phyloP scores from a whole-genome alignment of 2,888 invertebrate genomes.

The Brassicogethes aeneus region DNA sequence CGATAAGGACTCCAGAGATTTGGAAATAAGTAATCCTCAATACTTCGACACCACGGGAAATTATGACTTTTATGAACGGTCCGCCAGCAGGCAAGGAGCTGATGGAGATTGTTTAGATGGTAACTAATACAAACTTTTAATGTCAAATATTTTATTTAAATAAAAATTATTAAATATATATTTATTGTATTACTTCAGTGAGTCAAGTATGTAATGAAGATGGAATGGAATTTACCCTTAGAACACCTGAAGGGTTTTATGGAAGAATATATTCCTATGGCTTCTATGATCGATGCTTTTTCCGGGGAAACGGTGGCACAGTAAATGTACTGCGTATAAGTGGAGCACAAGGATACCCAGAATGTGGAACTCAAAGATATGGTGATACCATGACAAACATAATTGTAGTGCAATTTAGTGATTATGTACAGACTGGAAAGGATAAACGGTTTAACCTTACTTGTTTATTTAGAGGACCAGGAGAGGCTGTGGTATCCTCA shows the following conservation, averaged over 20 bases:
- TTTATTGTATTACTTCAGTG: constrained; percentile 45
- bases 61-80: constrained; percentile 79
- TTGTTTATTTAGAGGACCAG: constrained; percentile 85
- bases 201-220: constrained; percentile 88
- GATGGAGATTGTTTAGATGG: constrained; percentile 79
- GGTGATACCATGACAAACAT: constrained; percentile 92
- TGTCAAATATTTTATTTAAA: too few relatives aligned
- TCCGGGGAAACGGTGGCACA: constrained; percentile 81
- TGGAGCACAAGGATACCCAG: constrained; percentile 86
- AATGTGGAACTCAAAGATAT: constrained; percentile 80
- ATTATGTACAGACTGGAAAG: constrained; percentile 82
- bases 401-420: constrained; percentile 88
- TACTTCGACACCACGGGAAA: constrained; percentile 76
- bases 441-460: constrained; percentile 89
- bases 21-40: constrained; percentile 76
- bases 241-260: constrained; percentile 81
- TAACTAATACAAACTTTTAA: constrained; percentile 39
- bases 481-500: constrained; percentile 87
- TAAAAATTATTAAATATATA: not conserved
- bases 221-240: constrained; percentile 87
- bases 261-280: constrained; percentile 89
- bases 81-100: constrained; percentile 58
- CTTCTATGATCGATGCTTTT: constrained; percentile 84
- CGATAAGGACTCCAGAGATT: constrained; percentile 73
- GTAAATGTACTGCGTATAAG: constrained; percentile 76